Conservation (phyloP, 2,113 vertebrate species). For the Fregata magnificens region DNA sequence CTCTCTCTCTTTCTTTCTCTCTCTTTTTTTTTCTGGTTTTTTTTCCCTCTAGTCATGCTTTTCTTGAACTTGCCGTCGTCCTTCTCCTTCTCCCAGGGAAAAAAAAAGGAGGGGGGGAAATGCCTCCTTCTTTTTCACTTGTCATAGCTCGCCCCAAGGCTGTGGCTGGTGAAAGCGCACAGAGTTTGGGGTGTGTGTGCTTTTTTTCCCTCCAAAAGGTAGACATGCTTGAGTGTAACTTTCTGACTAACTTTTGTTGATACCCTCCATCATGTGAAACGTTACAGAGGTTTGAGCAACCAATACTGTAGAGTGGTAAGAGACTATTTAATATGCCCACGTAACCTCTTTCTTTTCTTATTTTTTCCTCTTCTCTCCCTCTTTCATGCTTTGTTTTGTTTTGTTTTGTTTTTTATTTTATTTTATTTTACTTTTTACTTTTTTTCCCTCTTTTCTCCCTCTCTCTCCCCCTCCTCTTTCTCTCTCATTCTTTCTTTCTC, state of each 20-base stretch:
- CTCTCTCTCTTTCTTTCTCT: slow-evolving; percentile 65
- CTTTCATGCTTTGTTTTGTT: slow-evolving; percentile 75
- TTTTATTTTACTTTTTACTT: slow-evolving; percentile 62
- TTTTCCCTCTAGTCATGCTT: slow-evolving; percentile 73
- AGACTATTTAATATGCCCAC: slow-evolving; percentile 82
- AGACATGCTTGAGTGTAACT: slow-evolving; percentile 63
- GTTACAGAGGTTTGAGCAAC: slow-evolving; percentile 76
- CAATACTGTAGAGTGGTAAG: slow-evolving; percentile 80
- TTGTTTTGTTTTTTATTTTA: slow-evolving; percentile 41
- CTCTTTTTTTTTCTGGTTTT: slow-evolving; percentile 58
- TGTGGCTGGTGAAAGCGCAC: slow-evolving; percentile 67
- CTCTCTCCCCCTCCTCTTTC: slow-evolving; percentile 20
- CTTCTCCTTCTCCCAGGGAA: slow-evolving; percentile 74
- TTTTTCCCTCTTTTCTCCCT: slow-evolving; percentile 62
- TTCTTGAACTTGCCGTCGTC: slow-evolving; percentile 79
- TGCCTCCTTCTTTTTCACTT: slow-evolving; percentile 76
- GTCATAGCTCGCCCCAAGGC: slow-evolving; percentile 64
- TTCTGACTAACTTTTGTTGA: slow-evolving; percentile 80
- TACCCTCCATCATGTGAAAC: slow-evolving; percentile 73
- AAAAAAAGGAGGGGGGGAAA: slow-evolving; percentile 71
- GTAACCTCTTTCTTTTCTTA: slow-evolving; percentile 95
- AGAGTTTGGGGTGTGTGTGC: slow-evolving; percentile 70
- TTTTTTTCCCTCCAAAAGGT: slow-evolving; percentile 67
- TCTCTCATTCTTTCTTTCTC: slow-evolving; percentile 25
- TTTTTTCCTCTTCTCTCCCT: slow-evolving; percentile 91